phyloP scores from a whole-genome alignment of 2,888 invertebrate genomes.

The Craniophora ligustri region DNA sequence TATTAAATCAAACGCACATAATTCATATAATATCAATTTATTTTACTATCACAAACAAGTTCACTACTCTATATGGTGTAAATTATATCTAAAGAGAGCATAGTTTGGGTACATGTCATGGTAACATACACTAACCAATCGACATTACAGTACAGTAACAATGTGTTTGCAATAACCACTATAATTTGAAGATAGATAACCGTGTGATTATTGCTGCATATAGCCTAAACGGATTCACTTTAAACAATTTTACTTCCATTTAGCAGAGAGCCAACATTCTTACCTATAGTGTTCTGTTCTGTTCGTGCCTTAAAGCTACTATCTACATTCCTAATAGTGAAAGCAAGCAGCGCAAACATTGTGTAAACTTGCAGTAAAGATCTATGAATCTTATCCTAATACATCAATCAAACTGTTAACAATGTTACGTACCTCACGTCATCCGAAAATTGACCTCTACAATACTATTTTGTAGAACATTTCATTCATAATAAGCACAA shows the following conservation, averaged over 20 bases:
- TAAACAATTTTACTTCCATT: no score
- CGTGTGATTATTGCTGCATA: background rate
- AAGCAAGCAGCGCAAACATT: background rate
- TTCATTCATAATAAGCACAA: no score
- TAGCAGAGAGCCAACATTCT: no score
- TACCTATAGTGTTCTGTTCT: no score
- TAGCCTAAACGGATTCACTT: no score
- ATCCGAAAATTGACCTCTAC: background rate
- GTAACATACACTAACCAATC: constrained; percentile 5
- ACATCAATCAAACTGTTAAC: background rate
- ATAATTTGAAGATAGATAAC: no score
- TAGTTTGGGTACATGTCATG: constrained; percentile 41
- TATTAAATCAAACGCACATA: background rate
- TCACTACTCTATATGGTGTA: constrained; percentile 56
- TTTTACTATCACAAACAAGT: constrained; percentile 63
- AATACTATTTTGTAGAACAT: background rate
- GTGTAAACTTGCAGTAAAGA: background rate
- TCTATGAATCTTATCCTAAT: background rate
- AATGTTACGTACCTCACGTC: no score
- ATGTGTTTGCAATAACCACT: no score
- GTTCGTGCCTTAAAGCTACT: no score
- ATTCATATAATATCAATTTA: constrained; percentile 47
- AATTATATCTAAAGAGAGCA: constrained; percentile 48
- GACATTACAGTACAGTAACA: background rate
- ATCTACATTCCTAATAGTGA: background rate